A percentile compares a stretch with the other conserved stretches of the same genome.
Evolutionary conservation across 2,888 invertebrate genomes (phyloP).

Genomic region (Germaria angustata): DNA sequence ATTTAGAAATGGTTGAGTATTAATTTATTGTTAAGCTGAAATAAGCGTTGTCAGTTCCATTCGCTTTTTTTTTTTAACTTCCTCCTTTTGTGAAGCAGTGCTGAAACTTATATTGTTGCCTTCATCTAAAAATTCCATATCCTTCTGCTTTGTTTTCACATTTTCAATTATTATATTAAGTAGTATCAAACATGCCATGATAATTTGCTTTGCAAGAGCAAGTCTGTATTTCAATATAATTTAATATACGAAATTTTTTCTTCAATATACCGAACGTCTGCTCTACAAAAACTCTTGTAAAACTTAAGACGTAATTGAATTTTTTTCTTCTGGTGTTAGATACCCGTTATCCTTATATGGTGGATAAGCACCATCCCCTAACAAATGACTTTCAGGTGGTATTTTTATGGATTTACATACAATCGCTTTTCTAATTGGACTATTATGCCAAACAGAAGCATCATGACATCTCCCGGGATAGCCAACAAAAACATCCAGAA

Average conservation of each 20-base stretch:
- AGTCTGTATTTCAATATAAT: conserved; percentile 21
- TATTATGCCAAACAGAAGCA: too few relatives aligned
- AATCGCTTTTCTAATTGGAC: too few relatives aligned
- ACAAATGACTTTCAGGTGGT: too few relatives aligned
- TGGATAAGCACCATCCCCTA: conserved; percentile 22
- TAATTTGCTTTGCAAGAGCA: conserved; percentile 28
- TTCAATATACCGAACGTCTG: conserved; percentile 40
- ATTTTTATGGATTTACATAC: too few relatives aligned
- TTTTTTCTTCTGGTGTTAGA: conserved; percentile 17
- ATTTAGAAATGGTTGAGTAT: too few relatives aligned
- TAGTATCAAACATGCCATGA: conserved; percentile 44
- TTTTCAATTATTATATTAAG: conserved; percentile 34
- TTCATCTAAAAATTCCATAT: not conserved
- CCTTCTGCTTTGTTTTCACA: conserved; percentile 6
- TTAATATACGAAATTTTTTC: conserved; percentile 44
- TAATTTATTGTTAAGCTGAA: conserved; percentile 61
- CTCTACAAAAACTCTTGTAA: conserved; percentile 44
- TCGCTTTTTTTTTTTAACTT: conserved; percentile 30
- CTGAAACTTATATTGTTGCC: too few relatives aligned
- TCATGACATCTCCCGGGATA: too few relatives aligned
- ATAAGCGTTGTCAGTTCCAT: conserved; percentile 40
- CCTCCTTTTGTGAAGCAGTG: too few relatives aligned
- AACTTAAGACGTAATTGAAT: conserved; percentile 48
- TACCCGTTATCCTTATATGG: conserved; percentile 27
- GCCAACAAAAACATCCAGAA: not conserved